phyloP scores from a whole-genome alignment of 2,113 vertebrate genomes.

The Melanocharis versteri region DNA sequence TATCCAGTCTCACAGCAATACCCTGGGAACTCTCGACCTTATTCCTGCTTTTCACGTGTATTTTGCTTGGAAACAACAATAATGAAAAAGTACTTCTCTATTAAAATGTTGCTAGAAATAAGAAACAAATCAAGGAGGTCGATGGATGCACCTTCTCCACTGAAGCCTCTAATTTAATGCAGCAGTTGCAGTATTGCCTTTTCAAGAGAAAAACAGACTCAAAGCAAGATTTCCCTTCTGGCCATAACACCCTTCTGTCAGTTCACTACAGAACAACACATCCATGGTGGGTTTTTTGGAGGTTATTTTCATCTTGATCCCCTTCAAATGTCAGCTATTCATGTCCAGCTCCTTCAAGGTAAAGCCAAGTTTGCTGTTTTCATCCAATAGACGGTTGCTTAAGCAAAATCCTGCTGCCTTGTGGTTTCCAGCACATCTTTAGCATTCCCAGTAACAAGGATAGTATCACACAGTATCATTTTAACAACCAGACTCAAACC shows the following conservation, averaged over 20 bases:
- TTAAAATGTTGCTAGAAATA: background rate
- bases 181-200: background rate
- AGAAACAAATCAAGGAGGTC: background rate
- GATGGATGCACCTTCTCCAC: background rate
- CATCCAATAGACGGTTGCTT: background rate
- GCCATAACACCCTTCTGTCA: background rate
- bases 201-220: background rate
- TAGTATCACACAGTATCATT: background rate
- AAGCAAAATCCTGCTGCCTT: background rate
- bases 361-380: background rate
- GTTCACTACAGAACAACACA: background rate
- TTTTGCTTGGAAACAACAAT: background rate
- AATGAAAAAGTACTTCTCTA: background rate
- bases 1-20: background rate
- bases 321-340: background rate
- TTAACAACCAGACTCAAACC: background rate
- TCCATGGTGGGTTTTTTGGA: background rate
- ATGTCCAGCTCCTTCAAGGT: background rate
- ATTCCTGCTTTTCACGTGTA: background rate
- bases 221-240: background rate
- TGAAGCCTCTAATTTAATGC: background rate
- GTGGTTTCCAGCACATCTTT: background rate
- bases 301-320: background rate
- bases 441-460: background rate
- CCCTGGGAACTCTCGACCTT: background rate